Conservation (phyloP, 2,113 vertebrate species). For the Centropristis striata region DNA sequence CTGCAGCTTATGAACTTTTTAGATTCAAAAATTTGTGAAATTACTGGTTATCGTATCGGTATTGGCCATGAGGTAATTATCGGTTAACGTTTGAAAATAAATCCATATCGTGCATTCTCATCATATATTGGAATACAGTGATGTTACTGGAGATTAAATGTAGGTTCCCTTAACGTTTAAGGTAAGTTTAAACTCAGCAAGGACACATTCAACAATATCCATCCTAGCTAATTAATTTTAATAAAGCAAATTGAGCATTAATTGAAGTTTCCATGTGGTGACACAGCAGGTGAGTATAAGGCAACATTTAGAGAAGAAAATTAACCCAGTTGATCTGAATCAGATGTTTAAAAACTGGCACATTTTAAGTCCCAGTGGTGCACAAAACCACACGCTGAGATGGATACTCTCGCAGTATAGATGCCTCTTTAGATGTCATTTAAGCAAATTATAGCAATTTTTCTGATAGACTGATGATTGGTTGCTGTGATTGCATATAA, state of each 20-base stretch:
- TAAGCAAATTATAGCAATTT: constrained; percentile 14
- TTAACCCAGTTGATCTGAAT: neutral
- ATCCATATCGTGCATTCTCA: too few species aligned
- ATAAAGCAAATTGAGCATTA: neutral
- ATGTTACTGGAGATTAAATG: neutral
- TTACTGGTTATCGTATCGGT: too few species aligned
- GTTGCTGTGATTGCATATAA: constrained; percentile 70
- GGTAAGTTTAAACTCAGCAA: neutral
- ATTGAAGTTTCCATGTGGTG: neutral
- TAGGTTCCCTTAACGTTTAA: neutral
- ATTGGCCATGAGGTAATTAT: too few species aligned
- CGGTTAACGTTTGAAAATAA: too few species aligned
- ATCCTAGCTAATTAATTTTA: neutral
- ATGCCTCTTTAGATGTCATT: constrained; percentile 7
- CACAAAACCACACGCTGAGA: constrained; percentile 2
- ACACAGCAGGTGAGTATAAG: neutral
- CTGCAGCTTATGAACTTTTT: too few species aligned
- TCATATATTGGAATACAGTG: too few species aligned
- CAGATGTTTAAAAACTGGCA: neutral
- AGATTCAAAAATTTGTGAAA: too few species aligned
- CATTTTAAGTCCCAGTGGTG: neutral
- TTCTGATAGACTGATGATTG: constrained; percentile 46
- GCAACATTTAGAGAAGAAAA: neutral
- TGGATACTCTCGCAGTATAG: neutral
- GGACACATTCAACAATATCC: neutral